Evolutionary conservation across 64 coral and sea anemone species (phyloP).

Genomic region (Montipora sp.): DNA sequence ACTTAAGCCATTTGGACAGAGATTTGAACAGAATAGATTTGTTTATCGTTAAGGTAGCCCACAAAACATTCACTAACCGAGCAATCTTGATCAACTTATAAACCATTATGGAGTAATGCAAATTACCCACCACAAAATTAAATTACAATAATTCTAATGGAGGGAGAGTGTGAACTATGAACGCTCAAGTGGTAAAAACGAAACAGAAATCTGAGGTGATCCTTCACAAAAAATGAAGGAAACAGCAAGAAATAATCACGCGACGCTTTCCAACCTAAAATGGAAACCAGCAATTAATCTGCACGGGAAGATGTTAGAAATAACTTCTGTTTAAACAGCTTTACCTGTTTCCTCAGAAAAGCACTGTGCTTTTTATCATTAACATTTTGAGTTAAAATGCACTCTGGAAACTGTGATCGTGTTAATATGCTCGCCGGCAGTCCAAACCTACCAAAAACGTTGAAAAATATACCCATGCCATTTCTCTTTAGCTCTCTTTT

Average conservation of each 20-base stretch:
- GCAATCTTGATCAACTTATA: constrained; percentile 8
- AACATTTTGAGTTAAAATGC: neutral
- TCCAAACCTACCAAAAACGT: neutral
- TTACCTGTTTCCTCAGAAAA: constrained; percentile 10
- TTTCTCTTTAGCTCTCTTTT: neutral
- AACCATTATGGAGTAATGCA: constrained; percentile 21
- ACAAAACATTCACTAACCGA: constrained; percentile 3
- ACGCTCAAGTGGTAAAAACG: constrained; percentile 1
- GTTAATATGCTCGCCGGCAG: neutral
- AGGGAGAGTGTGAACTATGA: neutral
- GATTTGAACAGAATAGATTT: neutral
- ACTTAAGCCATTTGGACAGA: neutral
- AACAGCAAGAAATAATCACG: neutral
- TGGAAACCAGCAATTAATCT: constrained; percentile 26
- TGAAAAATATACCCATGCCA: neutral
- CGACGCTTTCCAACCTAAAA: constrained; percentile 7
- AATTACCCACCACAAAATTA: constrained; percentile 35
- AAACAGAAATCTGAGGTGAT: neutral
- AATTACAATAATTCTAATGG: constrained; percentile 33
- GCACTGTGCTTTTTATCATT: neutral
- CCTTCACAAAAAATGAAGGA: neutral
- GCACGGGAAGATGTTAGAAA: constrained; percentile 26
- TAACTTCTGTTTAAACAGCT: constrained; percentile 46
- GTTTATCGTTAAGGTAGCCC: neutral
- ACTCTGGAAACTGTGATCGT: neutral